Percentiles rank a stretch among this genome's conserved stretches.
phyloP scores from a whole-genome alignment of 2,888 invertebrate species.

The Epinotia nisella region DNA sequence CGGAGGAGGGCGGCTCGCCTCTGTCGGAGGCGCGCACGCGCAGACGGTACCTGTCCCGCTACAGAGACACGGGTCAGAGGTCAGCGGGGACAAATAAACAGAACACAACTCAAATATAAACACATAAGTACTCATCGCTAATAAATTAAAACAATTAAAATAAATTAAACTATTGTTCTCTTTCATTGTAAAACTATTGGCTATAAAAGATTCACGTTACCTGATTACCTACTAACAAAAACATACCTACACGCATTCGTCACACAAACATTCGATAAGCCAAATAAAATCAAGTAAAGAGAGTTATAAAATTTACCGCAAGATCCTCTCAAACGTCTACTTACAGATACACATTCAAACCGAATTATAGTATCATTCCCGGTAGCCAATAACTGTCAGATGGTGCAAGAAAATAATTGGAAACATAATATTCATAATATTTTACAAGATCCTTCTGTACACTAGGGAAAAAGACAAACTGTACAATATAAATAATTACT shows the following conservation, averaged over 20 bases:
- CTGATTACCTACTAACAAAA: constrained; percentile 51
- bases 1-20: constrained; percentile 95
- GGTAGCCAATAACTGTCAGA: constrained; percentile 85
- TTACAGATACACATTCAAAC: constrained; percentile 69
- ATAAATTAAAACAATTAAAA: constrained; percentile 64
- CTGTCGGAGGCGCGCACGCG: constrained; percentile 98
- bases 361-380: constrained; percentile 88
- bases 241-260: constrained; percentile 63
- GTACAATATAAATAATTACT: constrained; percentile 80
- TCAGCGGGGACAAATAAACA: constrained; percentile 88
- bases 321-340: constrained; percentile 68
- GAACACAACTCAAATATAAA: constrained; percentile 84
- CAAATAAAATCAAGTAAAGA: constrained; percentile 76
- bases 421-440: constrained; percentile 85
- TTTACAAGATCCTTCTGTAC: constrained; percentile 83
- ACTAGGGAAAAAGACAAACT: constrained; percentile 81
- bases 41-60: constrained; percentile 98
- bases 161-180: constrained; percentile 69
- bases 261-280: constrained; percentile 77
- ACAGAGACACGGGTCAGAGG: constrained; percentile 90
- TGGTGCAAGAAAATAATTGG: constrained; percentile 88
- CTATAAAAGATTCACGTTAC: constrained; percentile 57
- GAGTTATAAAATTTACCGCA: constrained; percentile 63
- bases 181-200: constrained; percentile 68
- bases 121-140: constrained; percentile 81